Percentiles rank a stretch among this genome's conserved stretches.
Evolutionary conservation across 1,140 invertebrate genomes (phyloP).

Genomic region (Antheraea mylitta): DNA sequence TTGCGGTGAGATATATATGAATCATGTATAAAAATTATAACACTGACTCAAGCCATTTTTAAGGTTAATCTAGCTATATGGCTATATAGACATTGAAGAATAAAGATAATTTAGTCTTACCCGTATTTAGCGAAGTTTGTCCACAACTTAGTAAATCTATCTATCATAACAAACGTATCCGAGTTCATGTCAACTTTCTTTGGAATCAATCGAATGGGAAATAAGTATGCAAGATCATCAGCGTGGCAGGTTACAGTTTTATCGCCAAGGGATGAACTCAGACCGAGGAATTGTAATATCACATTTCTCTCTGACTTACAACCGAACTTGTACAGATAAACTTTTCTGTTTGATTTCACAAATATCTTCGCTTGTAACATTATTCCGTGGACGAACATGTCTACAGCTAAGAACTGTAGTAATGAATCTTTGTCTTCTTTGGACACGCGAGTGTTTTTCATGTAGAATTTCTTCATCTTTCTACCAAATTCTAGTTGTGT

Average conservation of each 20-base stretch:
- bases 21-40: too few relatives aligned
- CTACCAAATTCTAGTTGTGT: constrained; percentile 38
- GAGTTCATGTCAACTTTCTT: constrained; percentile 27
- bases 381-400: constrained; percentile 18
- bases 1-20: too few relatives aligned
- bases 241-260: constrained; percentile 62
- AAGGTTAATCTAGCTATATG: too few relatives aligned
- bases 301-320: constrained; percentile 38
- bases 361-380: constrained; percentile 11
- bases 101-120: not conserved
- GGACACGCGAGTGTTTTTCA: constrained; percentile 46
- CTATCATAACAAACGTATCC: constrained; percentile 40
- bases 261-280: constrained; percentile 6
- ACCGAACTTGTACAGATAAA: constrained; percentile 61
- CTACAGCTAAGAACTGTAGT: not conserved
- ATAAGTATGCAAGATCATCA: constrained; percentile 82
- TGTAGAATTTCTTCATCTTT: constrained; percentile 68
- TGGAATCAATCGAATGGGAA: constrained; percentile 40
- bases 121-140: not conserved
- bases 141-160: constrained; percentile 14
- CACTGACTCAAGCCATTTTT: too few relatives aligned
- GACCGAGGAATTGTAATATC: constrained; percentile 16
- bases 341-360: constrained; percentile 37
- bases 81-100: too few relatives aligned
- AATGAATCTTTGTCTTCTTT: constrained; percentile 18